phyloP scores from a whole-genome alignment of 2,113 vertebrate species.

The Leucopsar rothschildi region DNA sequence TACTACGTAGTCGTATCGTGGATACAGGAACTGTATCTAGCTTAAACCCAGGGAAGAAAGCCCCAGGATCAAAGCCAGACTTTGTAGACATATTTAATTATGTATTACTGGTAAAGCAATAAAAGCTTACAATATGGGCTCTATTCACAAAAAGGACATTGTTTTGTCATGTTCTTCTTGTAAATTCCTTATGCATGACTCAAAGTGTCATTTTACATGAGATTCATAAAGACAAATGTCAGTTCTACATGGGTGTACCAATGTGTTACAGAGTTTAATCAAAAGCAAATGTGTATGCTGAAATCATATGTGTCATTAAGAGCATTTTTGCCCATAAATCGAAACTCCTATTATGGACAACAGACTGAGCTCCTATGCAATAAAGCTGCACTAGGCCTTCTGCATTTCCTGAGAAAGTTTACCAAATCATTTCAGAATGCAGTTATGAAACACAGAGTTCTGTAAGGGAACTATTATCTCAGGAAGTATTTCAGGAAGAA shows the following conservation, averaged over 20 bases:
- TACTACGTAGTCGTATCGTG: not conserved
- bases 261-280: conserved; percentile 65
- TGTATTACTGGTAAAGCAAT: conserved; percentile 69
- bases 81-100: conserved; percentile 70
- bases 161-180: conserved; percentile 71
- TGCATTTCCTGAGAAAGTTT: conserved; percentile 45
- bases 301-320: conserved; percentile 67
- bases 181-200: conserved; percentile 70
- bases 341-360: conserved; percentile 40
- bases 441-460: not conserved
- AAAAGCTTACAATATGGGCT: conserved; percentile 58
- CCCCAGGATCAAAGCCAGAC: conserved; percentile 63
- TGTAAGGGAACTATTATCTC: conserved; percentile 11
- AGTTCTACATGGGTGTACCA: conserved; percentile 52
- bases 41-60: conserved; percentile 36
- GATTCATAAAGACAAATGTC: conserved; percentile 68
- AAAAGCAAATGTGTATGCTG: conserved; percentile 67
- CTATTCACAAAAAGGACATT: conserved; percentile 68
- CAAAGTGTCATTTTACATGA: conserved; percentile 69
- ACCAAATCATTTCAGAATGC: conserved; percentile 7
- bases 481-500: not conserved
- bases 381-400: conserved; percentile 44
- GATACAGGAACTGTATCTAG: conserved; percentile 51
- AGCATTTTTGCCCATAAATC: conserved; percentile 59
- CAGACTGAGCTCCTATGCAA: conserved; percentile 12